Base-by-base conservation (phyloP, 2,888 invertebrate species). In the Chesias legatella region DNA sequence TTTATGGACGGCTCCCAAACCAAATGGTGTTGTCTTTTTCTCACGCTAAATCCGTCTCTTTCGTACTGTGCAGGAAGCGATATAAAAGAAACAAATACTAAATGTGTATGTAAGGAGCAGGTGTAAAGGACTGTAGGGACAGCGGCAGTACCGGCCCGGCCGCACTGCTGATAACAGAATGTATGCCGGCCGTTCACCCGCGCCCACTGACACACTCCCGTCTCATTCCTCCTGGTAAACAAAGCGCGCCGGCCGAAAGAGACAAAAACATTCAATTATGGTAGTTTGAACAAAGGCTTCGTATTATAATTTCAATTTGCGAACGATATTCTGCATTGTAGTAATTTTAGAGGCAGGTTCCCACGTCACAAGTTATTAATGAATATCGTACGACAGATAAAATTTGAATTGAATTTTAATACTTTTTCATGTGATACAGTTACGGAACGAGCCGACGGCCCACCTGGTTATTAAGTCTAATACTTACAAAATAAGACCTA, bases 141-240 rank as follows among this genome's bases (percentile, higher is more conserved):
- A 73, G 76, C 73, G 73, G 76, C 73, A 77, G 75, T 75, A 76
- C 76, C 74, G 79, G 74, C 69, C 5, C 13, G 13, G 13, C 68
- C 64, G 58, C 69, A 61, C 8, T 40, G 68, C 65, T 86, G 84
- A 86, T 86, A 85, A 83, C 75, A 69, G 69, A 83, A 86, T 84
- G 80, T 86, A 68, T 81, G 84, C 68, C 82, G 85, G 82, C 68
- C 86, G 71, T 85, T 85, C 80, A 86, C 84, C 86, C 74, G 80
- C 76, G 63, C 79, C 80, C 77, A 79, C 76, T 80, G 75, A 81
- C 79, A 80, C 70, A 76, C 65, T 68, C 38, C 58, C 62, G 49
- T 81, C 76, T 72, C 66, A 63, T 53, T 81, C 73, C 52, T 67
- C 57, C 71, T 47, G 47, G 43, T 56, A 8, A 38, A 13, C 34